Conservation (phyloP, 2,888 invertebrate species). For the Athetis lepigone region DNA sequence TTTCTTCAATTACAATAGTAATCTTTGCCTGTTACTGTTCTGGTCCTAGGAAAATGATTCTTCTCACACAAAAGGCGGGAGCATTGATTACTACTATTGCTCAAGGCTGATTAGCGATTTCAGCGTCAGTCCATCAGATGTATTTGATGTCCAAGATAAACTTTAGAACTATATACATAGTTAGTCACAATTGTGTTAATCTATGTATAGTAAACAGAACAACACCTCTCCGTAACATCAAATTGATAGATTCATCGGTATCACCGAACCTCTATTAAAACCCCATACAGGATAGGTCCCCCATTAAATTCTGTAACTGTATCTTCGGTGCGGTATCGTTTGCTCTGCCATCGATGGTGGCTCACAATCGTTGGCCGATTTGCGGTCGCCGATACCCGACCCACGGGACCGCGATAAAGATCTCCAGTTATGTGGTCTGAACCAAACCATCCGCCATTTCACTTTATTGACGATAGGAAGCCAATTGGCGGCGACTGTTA, state of each 20-base stretch:
- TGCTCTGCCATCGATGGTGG: slow-evolving; percentile 53
- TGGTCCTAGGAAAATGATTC: no score
- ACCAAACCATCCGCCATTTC: slow-evolving; percentile 49
- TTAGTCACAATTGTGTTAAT: no score
- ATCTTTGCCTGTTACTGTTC: no score
- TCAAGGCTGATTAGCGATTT: no score
- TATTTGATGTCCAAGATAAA: no score
- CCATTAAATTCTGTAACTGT: slow-evolving; percentile 50
- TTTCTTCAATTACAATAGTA: no score
- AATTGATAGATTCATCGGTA: slow-evolving; percentile 19
- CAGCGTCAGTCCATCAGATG: no score
- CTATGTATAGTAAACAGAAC: background rate
- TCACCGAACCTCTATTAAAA: slow-evolving; percentile 33
- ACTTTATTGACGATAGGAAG: slow-evolving; percentile 60
- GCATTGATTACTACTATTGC: no score
- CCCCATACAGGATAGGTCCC: slow-evolving; percentile 7
- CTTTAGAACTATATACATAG: no score
- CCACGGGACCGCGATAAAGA: slow-evolving; percentile 60
- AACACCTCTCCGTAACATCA: background rate
- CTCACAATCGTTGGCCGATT: slow-evolving; percentile 65
- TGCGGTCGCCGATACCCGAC: slow-evolving; percentile 65
- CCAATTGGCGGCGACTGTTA: slow-evolving; percentile 53
- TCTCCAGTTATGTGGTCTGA: slow-evolving; percentile 55
- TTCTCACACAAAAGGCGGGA: no score
- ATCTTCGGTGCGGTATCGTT: slow-evolving; percentile 39